Percentiles rank a stretch among this genome's conserved stretches.
Conservation (phyloP, 2,797 vertebrate genomes). For the Schizothorax lantsangensis region DNA sequence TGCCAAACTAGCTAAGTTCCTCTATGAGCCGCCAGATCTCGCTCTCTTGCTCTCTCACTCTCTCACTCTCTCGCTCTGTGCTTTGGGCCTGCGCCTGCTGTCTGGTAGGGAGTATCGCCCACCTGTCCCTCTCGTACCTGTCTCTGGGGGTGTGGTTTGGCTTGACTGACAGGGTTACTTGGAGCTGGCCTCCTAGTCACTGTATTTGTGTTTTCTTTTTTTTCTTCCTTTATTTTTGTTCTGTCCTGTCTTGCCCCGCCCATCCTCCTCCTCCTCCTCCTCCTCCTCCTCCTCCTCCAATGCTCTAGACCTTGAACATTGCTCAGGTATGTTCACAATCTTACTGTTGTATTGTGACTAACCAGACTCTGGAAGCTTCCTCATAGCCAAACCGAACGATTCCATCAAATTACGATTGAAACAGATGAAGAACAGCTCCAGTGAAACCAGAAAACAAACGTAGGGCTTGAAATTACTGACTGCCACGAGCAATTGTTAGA, state of each 20-base stretch:
- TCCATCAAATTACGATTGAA: slow-evolving; percentile 68
- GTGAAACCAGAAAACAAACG: slow-evolving; percentile 58
- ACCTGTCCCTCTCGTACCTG: slow-evolving; percentile 66
- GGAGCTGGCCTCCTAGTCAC: slow-evolving; percentile 98
- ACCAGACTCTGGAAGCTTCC: slow-evolving; percentile 91
- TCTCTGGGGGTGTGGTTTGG: slow-evolving; percentile 79
- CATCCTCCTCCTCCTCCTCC: slow-evolving; percentile 61
- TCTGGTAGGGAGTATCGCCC: slow-evolving; percentile 58
- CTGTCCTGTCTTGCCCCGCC: slow-evolving; percentile 70
- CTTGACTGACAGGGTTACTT: slow-evolving; percentile 86
- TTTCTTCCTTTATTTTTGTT: slow-evolving; percentile 93
- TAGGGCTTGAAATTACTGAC: slow-evolving; percentile 92
- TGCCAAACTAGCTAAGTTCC: slow-evolving; percentile 73
- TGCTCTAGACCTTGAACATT: slow-evolving; percentile 99
- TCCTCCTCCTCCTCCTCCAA: slow-evolving; percentile 77
- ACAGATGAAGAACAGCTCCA: not conserved
- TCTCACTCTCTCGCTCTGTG: not conserved
- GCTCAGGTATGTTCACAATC: slow-evolving; percentile 99
- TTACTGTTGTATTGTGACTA: slow-evolving; percentile 99
- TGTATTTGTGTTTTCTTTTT: slow-evolving; percentile 92
- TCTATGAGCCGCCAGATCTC: slow-evolving; percentile 12
- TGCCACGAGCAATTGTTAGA: slow-evolving; percentile 53
- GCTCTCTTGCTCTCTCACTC: not conserved
- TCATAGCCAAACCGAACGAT: slow-evolving; percentile 81
- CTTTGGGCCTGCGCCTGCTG: not conserved